phyloP scores from a whole-genome alignment of 2,888 invertebrate genomes.

The Desoria tigrina region DNA sequence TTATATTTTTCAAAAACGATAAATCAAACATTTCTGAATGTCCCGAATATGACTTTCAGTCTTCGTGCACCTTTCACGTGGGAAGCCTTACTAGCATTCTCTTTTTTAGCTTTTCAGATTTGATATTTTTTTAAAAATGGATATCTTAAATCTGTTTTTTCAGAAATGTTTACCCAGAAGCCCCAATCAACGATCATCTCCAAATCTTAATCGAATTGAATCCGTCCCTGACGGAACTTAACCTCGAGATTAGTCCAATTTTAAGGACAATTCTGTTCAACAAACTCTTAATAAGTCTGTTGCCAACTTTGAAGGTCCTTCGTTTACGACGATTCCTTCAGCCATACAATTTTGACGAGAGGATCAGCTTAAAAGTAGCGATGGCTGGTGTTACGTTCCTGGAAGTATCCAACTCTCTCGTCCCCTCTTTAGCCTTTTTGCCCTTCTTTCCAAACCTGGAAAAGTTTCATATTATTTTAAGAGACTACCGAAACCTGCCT shows the following conservation, averaged over 20 bases:
- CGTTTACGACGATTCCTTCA: slow-evolving; percentile 25
- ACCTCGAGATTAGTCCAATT: slow-evolving; percentile 26
- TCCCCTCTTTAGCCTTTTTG: slow-evolving; percentile 23
- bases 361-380: background rate
- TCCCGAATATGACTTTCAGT: too few relatives aligned
- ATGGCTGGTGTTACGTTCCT: slow-evolving; percentile 11
- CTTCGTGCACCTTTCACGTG: too few relatives aligned
- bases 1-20: too few relatives aligned
- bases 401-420: slow-evolving; percentile 24
- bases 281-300: slow-evolving; percentile 7
- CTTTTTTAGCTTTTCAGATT: slow-evolving; percentile 1
- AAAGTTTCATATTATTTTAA: slow-evolving; percentile 20
- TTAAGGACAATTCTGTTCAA: background rate
- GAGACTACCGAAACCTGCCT: slow-evolving; percentile 23
- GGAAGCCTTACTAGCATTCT: too few relatives aligned
- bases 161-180: slow-evolving; percentile 26
- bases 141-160: too few relatives aligned
- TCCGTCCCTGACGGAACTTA: slow-evolving; percentile 8
- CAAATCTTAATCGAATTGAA: background rate
- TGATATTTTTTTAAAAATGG: too few relatives aligned
- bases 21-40: too few relatives aligned
- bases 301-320: slow-evolving; percentile 12
- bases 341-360: background rate
- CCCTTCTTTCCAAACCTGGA: slow-evolving; percentile 17
- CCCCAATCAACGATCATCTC: slow-evolving; percentile 28